These are phyloP conservation scores for Ornithorhynchus anatinus DNA, from an alignment of 2,113 vertebrate genomes.

Conservation along the genomic window DNA sequence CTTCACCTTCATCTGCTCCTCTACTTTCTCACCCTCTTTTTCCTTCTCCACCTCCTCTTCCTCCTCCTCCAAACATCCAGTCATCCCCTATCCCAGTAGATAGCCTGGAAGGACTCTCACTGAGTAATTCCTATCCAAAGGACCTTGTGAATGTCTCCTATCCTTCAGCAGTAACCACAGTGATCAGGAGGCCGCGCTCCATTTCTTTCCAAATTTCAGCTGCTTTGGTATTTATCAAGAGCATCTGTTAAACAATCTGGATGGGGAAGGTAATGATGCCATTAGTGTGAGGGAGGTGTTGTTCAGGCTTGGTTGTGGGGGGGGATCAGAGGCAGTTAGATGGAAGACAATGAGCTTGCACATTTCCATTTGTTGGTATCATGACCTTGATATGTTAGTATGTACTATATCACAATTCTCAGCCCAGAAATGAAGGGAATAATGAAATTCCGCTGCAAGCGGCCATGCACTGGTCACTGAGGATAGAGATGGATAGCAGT, in stretches of 20 bases:
- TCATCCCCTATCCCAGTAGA: too few species aligned
- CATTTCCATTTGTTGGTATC: rapidly evolving
- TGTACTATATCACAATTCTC: slow-evolving; percentile 13
- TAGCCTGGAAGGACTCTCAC: not conserved
- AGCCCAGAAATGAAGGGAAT: slow-evolving; percentile 24
- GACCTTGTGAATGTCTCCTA: slow-evolving; percentile 35
- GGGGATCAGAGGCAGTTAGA: not conserved
- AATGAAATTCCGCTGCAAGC: slow-evolving; percentile 19
- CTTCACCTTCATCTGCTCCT: not conserved
- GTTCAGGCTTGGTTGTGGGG: slow-evolving; percentile 12
- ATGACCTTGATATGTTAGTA: not conserved
- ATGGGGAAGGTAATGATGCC: slow-evolving; percentile 43
- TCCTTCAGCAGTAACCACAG: slow-evolving; percentile 13
- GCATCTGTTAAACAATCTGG: slow-evolving; percentile 64
- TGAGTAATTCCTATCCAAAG: not conserved
- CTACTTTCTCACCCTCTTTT: not conserved
- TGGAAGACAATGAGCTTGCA: slow-evolving; percentile 6
- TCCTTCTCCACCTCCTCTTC: not conserved
- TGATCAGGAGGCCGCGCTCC: slow-evolving; percentile 20
- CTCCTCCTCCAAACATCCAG: not conserved
- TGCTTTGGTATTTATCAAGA: slow-evolving; percentile 49
- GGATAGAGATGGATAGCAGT: slow-evolving; percentile 9
- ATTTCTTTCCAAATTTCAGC: slow-evolving; percentile 54
- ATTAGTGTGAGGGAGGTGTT: not conserved
- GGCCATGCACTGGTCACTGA: slow-evolving; percentile 19